These are phyloP conservation scores for Sarotherodon lohbergeri DNA, from an alignment of 2,113 vertebrate species.

Conservation along the genomic window DNA sequence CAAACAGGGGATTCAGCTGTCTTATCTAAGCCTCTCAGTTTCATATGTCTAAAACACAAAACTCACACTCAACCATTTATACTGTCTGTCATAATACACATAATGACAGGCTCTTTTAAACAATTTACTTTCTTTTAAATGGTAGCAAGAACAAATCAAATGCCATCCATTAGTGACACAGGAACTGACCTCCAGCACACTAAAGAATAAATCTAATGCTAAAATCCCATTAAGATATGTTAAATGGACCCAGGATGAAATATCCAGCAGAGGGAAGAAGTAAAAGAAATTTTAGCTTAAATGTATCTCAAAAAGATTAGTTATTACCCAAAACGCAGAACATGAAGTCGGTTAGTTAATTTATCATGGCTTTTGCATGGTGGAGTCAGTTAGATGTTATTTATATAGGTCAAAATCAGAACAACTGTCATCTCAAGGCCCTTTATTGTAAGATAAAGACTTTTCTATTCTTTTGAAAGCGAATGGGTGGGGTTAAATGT, in stretches of 20 bases:
- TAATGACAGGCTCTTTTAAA: not conserved
- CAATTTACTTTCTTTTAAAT: not conserved
- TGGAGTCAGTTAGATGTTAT: not conserved
- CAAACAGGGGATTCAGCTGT: not conserved
- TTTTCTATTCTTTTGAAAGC: not conserved
- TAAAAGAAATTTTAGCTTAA: not conserved
- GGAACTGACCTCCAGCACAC: not conserved
- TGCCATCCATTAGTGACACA: conserved; percentile 39
- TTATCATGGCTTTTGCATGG: not conserved
- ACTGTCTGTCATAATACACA: not conserved
- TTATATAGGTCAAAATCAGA: not conserved
- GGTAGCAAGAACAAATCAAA: not conserved
- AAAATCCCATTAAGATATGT: not conserved
- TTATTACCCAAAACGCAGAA: not conserved
- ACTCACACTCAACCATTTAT: not conserved
- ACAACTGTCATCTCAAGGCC: not conserved
- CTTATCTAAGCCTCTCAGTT: not conserved
- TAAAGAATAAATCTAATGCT: not conserved
- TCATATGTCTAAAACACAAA: not conserved
- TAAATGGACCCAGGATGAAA: not conserved
- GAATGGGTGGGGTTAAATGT: not conserved
- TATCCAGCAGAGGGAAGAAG: not conserved
- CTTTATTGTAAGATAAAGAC: not conserved
- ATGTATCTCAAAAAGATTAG: not conserved
- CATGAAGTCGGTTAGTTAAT: not conserved